Conservation (phyloP, 2,797 vertebrate genomes). For the Cygnus olor region DNA sequence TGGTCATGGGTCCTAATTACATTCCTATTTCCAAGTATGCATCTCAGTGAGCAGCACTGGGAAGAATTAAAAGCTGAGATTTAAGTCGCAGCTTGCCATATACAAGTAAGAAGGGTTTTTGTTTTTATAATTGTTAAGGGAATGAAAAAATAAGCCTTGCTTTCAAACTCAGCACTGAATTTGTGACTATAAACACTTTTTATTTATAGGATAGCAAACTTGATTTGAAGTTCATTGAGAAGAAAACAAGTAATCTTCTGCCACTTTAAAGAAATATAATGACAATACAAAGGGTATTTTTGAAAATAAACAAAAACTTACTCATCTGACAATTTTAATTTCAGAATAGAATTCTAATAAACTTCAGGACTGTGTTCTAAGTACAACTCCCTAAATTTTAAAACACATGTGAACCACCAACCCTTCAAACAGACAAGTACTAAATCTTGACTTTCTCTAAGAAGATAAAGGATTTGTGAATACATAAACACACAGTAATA, state of each 20-base stretch:
- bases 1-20: neutral
- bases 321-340: neutral
- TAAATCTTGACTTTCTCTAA: neutral
- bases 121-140: neutral
- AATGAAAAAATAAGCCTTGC: neutral
- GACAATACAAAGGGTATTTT: neutral
- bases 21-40: neutral
- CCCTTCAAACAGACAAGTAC: neutral
- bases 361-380: neutral
- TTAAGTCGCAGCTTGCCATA: neutral
- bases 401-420: neutral
- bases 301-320: neutral
- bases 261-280: neutral
- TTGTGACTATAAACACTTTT: neutral
- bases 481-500: neutral
- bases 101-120: neutral
- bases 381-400: neutral
- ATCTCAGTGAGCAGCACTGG: neutral
- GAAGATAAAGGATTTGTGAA: neutral
- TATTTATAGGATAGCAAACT: neutral
- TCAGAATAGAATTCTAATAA: neutral
- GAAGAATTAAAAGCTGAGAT: neutral
- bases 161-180: neutral
- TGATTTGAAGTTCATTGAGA: neutral
- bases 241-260: neutral